Conservation (phyloP, 2,888 invertebrate genomes). For the Latrodectus hesperus region DNA sequence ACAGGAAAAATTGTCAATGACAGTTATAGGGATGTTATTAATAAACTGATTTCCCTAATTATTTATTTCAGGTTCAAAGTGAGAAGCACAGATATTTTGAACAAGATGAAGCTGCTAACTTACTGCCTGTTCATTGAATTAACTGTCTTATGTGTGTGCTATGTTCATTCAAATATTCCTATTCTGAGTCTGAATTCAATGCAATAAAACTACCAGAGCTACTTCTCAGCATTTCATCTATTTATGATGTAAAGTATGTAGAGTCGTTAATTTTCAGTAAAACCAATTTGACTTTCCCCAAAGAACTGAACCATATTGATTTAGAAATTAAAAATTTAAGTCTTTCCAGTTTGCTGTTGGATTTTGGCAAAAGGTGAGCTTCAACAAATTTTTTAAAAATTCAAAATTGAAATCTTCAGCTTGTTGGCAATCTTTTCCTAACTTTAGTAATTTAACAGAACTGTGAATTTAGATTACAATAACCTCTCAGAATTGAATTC, state of each 20-base stretch:
- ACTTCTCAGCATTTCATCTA: background rate
- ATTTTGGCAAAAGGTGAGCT: background rate
- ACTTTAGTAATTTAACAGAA: background rate
- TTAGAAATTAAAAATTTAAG: background rate
- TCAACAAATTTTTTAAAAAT: background rate
- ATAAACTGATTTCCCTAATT: too few relatives aligned
- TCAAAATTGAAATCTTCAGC: background rate
- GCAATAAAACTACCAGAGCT: background rate
- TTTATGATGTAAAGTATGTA: background rate
- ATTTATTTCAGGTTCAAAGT: background rate
- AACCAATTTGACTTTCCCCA: background rate
- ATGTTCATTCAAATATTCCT: background rate
- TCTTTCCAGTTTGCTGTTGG: background rate
- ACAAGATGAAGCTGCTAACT: background rate
- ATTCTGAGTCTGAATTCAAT: background rate
- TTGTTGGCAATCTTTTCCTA: background rate
- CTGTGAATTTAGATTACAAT: background rate
- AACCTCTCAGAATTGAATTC: background rate
- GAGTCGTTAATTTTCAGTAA: background rate
- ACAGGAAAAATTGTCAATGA: too few relatives aligned
- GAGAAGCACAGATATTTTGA: background rate
- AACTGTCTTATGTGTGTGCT: background rate
- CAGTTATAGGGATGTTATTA: too few relatives aligned
- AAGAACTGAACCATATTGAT: background rate
- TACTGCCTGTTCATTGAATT: background rate